A percentile compares a stretch with the other conserved stretches of the same genome.
Conservation (phyloP, 2,797 vertebrate genomes). For the Darevskia nairensis region DNA sequence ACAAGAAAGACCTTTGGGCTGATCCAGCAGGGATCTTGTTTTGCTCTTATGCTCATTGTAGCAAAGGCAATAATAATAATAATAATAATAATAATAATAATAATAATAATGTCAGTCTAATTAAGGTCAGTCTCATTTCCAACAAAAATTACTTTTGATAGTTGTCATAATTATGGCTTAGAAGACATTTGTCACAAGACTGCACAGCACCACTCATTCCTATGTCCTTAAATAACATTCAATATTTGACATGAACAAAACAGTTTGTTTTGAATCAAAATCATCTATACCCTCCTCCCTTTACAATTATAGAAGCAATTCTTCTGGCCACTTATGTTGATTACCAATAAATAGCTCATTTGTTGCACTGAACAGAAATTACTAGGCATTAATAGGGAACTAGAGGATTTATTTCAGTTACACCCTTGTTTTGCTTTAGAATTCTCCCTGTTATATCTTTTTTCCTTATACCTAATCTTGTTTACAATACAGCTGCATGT, state of each 20-base stretch:
- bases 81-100: not conserved
- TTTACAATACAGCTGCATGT: not conserved
- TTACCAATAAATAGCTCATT: slow-evolving; percentile 19
- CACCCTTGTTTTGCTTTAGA: not conserved
- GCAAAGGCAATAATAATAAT: not conserved
- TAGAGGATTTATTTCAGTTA: not conserved
- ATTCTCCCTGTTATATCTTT: not conserved
- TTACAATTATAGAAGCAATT: slow-evolving; percentile 13
- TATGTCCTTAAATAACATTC: not conserved
- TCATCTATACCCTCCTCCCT: slow-evolving; percentile 1
- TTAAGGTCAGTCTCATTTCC: not conserved
- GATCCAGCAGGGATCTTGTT: not conserved
- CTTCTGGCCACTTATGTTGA: slow-evolving; percentile 14
- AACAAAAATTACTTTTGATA: not conserved
- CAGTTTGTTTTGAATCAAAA: slow-evolving; percentile 15
- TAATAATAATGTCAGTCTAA: not conserved
- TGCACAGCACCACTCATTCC: not conserved
- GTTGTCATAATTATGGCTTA: not conserved
- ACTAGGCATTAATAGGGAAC: not conserved
- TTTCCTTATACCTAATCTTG: not conserved
- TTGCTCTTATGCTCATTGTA: not conserved
- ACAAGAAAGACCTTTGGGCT: not conserved
- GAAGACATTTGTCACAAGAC: not conserved
- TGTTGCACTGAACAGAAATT: slow-evolving; percentile 14
- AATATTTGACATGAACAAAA: slow-evolving; percentile 14